Conservation (phyloP, 2,113 vertebrate species). For the Madoqua kirkii region DNA sequence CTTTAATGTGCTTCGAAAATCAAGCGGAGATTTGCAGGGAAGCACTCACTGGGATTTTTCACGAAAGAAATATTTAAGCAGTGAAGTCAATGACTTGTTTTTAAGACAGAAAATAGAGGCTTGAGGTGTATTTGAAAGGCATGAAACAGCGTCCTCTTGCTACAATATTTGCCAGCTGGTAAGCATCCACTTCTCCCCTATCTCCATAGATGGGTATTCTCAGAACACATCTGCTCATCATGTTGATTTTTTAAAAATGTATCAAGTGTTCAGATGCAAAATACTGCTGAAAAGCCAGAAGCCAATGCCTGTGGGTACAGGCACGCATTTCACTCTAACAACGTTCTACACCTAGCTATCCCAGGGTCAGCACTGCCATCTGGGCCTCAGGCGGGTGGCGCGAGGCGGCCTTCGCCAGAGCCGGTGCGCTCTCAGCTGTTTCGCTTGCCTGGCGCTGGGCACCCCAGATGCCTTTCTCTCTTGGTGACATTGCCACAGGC, state of each 20-base stretch:
- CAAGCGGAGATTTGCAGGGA: background rate
- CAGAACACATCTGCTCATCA: background rate
- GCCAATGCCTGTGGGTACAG: background rate
- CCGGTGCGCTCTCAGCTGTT: background rate
- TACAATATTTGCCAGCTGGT: background rate
- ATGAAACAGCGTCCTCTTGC: background rate
- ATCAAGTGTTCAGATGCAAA: background rate
- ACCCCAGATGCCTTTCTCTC: background rate
- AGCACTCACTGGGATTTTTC: background rate
- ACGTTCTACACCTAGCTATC: background rate
- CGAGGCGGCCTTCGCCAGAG: background rate
- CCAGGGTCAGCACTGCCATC: background rate
- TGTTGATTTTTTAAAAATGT: background rate
- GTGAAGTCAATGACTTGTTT: background rate
- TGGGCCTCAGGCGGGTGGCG: background rate
- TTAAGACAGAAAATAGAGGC: background rate
- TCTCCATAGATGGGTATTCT: background rate
- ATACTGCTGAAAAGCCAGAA: background rate
- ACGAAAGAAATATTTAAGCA: background rate
- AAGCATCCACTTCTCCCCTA: background rate
- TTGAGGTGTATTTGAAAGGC: background rate
- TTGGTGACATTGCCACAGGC: background rate
- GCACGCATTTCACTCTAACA: background rate
- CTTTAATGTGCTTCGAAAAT: background rate
- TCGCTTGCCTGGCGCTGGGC: background rate